Evolutionary conservation across 1,140 invertebrate species (phyloP).

Genomic region (Brachionus rotundiformis): DNA sequence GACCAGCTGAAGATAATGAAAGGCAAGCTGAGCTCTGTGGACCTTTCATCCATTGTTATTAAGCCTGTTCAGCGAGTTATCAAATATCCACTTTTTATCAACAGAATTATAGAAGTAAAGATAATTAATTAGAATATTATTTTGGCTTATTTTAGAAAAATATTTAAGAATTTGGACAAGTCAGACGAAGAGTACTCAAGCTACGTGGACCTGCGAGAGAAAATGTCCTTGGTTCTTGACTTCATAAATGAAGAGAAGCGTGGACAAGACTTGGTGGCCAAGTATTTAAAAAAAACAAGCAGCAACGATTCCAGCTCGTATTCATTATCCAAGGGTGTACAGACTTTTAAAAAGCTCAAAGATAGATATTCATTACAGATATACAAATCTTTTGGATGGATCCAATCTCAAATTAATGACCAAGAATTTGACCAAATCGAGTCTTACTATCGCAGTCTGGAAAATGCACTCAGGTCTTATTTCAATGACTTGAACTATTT

Average conservation of each 20-base stretch:
- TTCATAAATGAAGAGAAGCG: conserved; percentile 47
- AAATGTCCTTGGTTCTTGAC: background rate
- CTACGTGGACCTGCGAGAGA: background rate
- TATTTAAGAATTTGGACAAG: conserved; percentile 1
- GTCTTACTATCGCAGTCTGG: background rate
- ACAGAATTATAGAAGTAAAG: conserved; percentile 11
- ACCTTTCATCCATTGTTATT: background rate
- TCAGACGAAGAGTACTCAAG: background rate
- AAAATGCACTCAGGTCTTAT: background rate
- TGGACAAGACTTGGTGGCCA: conserved; percentile 13
- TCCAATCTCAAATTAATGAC: background rate
- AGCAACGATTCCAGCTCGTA: background rate
- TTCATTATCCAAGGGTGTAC: background rate
- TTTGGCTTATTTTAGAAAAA: background rate
- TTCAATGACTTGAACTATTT: conserved; percentile 24
- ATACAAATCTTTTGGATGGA: background rate
- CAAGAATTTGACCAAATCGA: conserved; percentile 24
- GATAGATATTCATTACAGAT: background rate
- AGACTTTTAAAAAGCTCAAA: conserved; percentile 3
- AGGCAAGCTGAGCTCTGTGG: background rate
- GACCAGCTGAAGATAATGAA: background rate
- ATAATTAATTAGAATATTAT: background rate
- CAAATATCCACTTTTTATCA: conserved; percentile 50
- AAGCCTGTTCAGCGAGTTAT: conserved; percentile 48
- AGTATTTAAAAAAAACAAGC: conserved; percentile 23